Percentiles rank a stretch among this genome's conserved stretches.
phyloP scores from a whole-genome alignment of 1,140 invertebrate species.

The Bombus turneri region DNA sequence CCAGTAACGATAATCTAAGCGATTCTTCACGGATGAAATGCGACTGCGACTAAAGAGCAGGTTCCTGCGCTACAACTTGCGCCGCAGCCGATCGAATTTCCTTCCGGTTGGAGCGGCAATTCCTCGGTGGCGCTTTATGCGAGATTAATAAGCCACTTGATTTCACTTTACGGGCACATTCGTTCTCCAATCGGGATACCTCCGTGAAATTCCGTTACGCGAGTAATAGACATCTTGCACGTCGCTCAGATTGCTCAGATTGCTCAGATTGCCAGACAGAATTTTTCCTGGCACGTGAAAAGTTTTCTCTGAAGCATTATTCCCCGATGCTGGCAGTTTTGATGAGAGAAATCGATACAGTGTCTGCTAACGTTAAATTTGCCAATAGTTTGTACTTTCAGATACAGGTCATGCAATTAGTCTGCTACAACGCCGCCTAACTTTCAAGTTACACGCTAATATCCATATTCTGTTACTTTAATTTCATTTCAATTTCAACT shows the following conservation, averaged over 20 bases:
- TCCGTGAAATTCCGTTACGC: neutral
- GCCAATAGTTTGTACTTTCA: too few relatives aligned
- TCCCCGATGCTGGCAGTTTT: too few relatives aligned
- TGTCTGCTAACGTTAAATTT: too few relatives aligned
- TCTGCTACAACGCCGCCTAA: too few relatives aligned
- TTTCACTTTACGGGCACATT: slow-evolving; percentile 29
- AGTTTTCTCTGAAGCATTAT: neutral
- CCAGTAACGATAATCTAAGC: slow-evolving; percentile 24
- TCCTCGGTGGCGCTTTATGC: slow-evolving; percentile 13
- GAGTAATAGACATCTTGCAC: too few relatives aligned
- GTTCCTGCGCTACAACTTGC: slow-evolving; percentile 11
- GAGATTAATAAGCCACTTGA: slow-evolving; percentile 52
- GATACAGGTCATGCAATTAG: too few relatives aligned
- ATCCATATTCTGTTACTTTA: too few relatives aligned
- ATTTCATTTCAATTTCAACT: too few relatives aligned
- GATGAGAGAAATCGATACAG: too few relatives aligned
- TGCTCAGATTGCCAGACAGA: neutral
- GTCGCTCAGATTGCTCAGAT: too few relatives aligned
- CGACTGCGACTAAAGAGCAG: slow-evolving; percentile 4
- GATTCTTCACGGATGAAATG: slow-evolving; percentile 44
- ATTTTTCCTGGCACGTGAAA: neutral
- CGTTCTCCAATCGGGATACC: neutral
- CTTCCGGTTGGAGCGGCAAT: slow-evolving; percentile 32
- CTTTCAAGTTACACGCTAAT: too few relatives aligned
- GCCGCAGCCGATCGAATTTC: slow-evolving; percentile 44